phyloP scores from a whole-genome alignment of 92 coral and sea anemone species.

The Virgularia gustaviana region DNA sequence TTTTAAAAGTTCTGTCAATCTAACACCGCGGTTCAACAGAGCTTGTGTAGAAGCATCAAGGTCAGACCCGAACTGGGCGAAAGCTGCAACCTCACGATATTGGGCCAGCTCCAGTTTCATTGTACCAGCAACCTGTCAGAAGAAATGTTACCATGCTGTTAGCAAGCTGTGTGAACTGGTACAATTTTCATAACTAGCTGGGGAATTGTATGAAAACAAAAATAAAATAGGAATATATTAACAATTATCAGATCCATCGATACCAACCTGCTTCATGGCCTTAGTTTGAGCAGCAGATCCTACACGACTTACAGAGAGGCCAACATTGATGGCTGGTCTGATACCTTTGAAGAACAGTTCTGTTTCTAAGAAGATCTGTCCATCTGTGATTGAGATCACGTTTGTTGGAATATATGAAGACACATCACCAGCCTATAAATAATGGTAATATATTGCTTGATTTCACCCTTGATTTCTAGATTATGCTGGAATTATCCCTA shows the following conservation, averaged over 20 bases:
- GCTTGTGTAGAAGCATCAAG: conserved; percentile 97
- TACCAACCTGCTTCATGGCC: conserved; percentile 99
- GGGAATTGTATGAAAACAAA: neutral
- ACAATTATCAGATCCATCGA: neutral
- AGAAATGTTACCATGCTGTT: neutral
- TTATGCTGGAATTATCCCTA: too few relatives aligned
- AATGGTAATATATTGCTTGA: too few relatives aligned
- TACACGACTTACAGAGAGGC: conserved; percentile 96
- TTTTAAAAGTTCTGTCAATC: conserved; percentile 89
- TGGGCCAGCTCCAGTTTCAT: conserved; percentile 99
- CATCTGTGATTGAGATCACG: conserved; percentile 98
- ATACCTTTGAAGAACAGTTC: conserved; percentile 99
- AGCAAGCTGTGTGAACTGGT: neutral
- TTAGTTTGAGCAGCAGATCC: conserved; percentile 99
- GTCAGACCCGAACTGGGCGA: conserved; percentile 99
- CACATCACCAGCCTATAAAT: conserved; percentile 94
- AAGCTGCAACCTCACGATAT: conserved; percentile 99
- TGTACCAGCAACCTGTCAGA: conserved; percentile 96
- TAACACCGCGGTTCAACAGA: conserved; percentile 93
- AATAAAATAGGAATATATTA: too few relatives aligned
- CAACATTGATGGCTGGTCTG: conserved; percentile 98
- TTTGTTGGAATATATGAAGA: conserved; percentile 99
- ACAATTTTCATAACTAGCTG: neutral
- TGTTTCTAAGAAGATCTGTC: conserved; percentile 99
- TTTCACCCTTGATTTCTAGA: too few relatives aligned